Conservation (phyloP, 2,797 vertebrate genomes). For the Menidia menidia region DNA sequence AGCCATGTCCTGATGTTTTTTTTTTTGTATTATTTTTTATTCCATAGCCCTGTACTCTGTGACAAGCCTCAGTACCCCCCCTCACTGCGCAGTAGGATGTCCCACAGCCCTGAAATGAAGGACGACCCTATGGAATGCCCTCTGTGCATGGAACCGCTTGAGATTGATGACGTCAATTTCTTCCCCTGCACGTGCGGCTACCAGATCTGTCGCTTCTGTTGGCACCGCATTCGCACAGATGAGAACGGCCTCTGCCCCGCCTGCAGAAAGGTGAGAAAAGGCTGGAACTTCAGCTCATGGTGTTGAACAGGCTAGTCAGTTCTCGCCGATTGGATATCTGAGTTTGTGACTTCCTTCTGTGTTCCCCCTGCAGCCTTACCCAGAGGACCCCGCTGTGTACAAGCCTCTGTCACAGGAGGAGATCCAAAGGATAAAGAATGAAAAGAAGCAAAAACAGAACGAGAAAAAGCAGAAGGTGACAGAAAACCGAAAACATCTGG, state of each 20-base stretch:
- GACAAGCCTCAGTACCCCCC: constrained; percentile 64
- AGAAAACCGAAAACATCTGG: constrained; percentile 98
- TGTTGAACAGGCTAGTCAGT: neutral
- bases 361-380: constrained; percentile 88
- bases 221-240: constrained; percentile 99
- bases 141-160: constrained; percentile 99
- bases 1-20: neutral
- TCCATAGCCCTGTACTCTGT: constrained; percentile 67
- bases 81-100: constrained; percentile 87
- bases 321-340: neutral
- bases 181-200: constrained; percentile 99
- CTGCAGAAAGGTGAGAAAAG: constrained; percentile 94
- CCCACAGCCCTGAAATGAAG: constrained; percentile 98
- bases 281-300: neutral
- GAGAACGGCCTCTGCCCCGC: constrained; percentile 99
- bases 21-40: constrained; percentile 18
- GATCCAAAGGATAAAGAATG: constrained; percentile 99
- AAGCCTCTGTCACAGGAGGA: constrained; percentile 99
- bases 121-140: constrained; percentile 99
- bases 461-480: constrained; percentile 99
- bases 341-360: neutral
- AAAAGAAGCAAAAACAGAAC: constrained; percentile 99
- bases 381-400: constrained; percentile 99
- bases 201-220: constrained; percentile 99
- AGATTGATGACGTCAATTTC: constrained; percentile 99